phyloP scores from a whole-genome alignment of 2,888 invertebrate genomes.

The Stictocephala bisonia region DNA sequence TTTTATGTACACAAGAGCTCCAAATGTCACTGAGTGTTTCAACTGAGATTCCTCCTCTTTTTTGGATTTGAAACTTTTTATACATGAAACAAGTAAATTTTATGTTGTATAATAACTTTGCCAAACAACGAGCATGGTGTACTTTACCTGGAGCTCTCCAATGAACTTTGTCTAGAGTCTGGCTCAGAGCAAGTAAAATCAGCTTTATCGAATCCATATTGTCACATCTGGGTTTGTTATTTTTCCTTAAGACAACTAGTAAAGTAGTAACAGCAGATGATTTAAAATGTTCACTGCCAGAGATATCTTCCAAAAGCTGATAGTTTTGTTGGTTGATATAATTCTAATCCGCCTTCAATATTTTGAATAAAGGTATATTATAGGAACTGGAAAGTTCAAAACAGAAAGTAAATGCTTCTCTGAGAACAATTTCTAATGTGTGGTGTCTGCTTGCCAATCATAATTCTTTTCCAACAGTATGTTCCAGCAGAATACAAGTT shows the following conservation, averaged over 20 bases:
- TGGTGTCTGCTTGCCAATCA: neutral
- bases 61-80: neutral
- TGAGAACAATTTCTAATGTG: neutral
- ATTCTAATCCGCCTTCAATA: neutral
- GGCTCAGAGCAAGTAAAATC: neutral
- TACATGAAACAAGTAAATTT: too few species aligned
- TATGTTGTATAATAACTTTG: slow-evolving; percentile 11
- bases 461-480: neutral
- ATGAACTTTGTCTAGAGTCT: neutral
- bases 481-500: neutral
- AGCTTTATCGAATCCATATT: slow-evolving; percentile 11
- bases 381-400: neutral
- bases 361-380: neutral
- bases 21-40: neutral
- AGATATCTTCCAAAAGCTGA: neutral
- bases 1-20: neutral
- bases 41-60: neutral
- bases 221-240: neutral
- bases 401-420: neutral
- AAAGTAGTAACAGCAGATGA: neutral
- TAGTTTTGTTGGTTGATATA: neutral
- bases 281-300: neutral
- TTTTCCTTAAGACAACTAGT: neutral
- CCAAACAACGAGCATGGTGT: slow-evolving; percentile 16
- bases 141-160: slow-evolving; percentile 25